phyloP scores from a whole-genome alignment of 2,888 invertebrate genomes.

The Melanchra persicariae region DNA sequence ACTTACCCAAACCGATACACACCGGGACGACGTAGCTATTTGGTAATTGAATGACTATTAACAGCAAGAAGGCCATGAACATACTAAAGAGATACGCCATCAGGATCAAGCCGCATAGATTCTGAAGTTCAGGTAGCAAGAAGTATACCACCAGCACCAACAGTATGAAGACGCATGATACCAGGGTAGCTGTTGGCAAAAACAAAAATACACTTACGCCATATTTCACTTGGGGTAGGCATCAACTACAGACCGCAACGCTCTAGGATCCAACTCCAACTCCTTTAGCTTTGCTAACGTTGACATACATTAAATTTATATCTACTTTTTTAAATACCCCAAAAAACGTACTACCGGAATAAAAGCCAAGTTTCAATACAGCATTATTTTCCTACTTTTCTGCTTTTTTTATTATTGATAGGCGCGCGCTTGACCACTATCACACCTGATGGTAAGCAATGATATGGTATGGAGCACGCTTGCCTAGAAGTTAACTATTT shows the following conservation, averaged over 20 bases:
- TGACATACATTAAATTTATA: too few species aligned
- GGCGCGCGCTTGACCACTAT: too few species aligned
- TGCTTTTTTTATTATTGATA: too few species aligned
- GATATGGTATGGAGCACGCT: too few species aligned
- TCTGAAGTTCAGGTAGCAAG: slow-evolving; percentile 76
- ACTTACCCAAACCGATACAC: slow-evolving; percentile 76
- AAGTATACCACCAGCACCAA: slow-evolving; percentile 76
- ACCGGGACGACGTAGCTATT: background rate
- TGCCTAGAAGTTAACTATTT: too few species aligned
- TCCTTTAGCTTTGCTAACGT: background rate
- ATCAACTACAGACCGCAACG: background rate
- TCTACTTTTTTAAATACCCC: too few species aligned
- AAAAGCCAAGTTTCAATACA: too few species aligned
- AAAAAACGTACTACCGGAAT: too few species aligned
- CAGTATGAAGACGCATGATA: slow-evolving; percentile 75
- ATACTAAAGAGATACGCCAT: slow-evolving; percentile 80
- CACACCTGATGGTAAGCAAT: too few species aligned
- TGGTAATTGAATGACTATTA: slow-evolving; percentile 71
- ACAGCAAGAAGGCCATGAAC: slow-evolving; percentile 73
- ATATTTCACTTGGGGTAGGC: background rate
- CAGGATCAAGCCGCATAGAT: slow-evolving; percentile 75
- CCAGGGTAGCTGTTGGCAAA: slow-evolving; percentile 68
- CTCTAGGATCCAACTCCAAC: background rate
- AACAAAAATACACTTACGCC: background rate
- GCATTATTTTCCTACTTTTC: too few species aligned